Conservation (phyloP, 2,113 vertebrate species). For the Psilopsiagon aymara region DNA sequence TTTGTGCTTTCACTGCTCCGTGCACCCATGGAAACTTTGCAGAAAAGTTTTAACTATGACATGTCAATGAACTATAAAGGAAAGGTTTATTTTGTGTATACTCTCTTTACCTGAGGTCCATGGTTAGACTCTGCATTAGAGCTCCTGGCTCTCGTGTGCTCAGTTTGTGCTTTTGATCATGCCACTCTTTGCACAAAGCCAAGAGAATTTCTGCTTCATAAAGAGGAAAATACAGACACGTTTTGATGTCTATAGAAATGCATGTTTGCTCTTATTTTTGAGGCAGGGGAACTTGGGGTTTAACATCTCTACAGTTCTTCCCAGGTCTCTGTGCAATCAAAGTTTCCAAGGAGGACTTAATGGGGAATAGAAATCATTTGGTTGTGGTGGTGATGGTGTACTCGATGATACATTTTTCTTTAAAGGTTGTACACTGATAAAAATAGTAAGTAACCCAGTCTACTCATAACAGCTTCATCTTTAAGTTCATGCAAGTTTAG, state of each 20-base stretch:
- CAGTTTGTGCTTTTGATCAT: conserved; percentile 62
- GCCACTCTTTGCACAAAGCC: conserved; percentile 51
- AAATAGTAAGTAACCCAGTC: conserved; percentile 32
- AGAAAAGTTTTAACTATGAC: conserved; percentile 38
- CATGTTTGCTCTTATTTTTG: conserved; percentile 65
- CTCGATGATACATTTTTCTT: background rate
- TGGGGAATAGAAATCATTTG: conserved; percentile 59
- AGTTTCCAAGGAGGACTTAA: conserved; percentile 42
- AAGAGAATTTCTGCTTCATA: conserved; percentile 48
- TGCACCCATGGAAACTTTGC: conserved; percentile 13
- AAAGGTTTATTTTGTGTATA: conserved; percentile 50
- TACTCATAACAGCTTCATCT: conserved; percentile 54
- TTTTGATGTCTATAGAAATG: conserved; percentile 63
- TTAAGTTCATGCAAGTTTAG: conserved; percentile 67
- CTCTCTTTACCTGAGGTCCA: conserved; percentile 37
- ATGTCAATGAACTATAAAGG: conserved; percentile 21
- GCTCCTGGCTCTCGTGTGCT: conserved; percentile 4
- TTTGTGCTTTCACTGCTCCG: background rate
- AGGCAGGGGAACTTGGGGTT: conserved; percentile 48
- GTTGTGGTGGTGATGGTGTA: conserved; percentile 36
- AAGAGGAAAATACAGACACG: conserved; percentile 52
- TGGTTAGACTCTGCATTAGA: conserved; percentile 21
- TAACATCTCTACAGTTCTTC: conserved; percentile 32
- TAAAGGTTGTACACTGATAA: conserved; percentile 38
- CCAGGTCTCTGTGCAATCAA: conserved; percentile 40